These are phyloP conservation scores for Eupithecia insigniata DNA, from an alignment of 2,888 invertebrate species.

Conservation along the genomic window DNA sequence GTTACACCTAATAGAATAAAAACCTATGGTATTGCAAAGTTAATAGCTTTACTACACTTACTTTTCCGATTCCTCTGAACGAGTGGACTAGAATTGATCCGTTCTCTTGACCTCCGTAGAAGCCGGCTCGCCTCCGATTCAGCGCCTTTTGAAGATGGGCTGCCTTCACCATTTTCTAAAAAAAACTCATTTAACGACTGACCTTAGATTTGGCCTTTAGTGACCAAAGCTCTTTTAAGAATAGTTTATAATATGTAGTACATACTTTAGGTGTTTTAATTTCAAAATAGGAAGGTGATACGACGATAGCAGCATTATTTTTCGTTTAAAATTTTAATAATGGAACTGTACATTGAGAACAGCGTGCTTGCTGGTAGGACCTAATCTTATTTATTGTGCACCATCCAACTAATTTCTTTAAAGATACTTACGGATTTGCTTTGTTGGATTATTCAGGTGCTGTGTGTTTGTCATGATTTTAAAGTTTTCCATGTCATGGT, in stretches of 20 bases:
- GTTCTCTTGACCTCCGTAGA: constrained; percentile 73
- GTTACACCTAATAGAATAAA: too few species aligned
- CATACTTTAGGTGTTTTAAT: background rate
- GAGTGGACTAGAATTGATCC: constrained; percentile 74
- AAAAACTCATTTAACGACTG: background rate
- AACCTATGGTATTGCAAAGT: background rate
- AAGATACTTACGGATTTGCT: background rate
- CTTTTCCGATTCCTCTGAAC: constrained; percentile 76
- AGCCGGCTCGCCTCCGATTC: constrained; percentile 72
- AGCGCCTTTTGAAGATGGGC: constrained; percentile 67
- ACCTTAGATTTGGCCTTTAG: background rate
- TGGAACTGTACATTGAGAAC: background rate
- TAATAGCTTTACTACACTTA: constrained; percentile 48
- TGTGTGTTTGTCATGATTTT: background rate
- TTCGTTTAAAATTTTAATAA: background rate
- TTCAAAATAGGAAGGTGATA: background rate
- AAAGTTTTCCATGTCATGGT: too few species aligned
- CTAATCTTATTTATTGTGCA: too few species aligned
- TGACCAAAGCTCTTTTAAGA: background rate
- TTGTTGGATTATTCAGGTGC: background rate
- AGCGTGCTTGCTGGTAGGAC: too few species aligned
- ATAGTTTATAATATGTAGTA: background rate
- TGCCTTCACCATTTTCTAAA: constrained; percentile 75
- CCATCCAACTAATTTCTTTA: too few species aligned
- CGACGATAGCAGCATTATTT: background rate